Percentiles rank a stretch among this genome's conserved stretches.
phyloP scores from a whole-genome alignment of 2,797 vertebrate species.

The Halcyon smyrnensis region DNA sequence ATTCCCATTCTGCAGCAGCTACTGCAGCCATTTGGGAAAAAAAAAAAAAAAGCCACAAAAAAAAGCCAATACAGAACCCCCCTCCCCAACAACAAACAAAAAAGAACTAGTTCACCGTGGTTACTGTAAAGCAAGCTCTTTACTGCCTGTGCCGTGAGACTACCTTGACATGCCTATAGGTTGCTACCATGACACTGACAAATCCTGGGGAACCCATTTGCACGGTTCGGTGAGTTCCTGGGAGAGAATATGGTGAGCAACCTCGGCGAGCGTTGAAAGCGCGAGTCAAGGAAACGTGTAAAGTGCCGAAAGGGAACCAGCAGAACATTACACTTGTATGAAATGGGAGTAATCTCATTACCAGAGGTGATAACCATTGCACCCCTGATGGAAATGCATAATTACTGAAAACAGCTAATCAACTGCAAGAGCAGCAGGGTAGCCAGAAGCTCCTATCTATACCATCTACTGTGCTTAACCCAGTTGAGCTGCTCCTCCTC shows the following conservation, averaged over 20 bases:
- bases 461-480: slow-evolving; percentile 66
- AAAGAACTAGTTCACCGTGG: neutral
- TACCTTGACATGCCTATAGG: neutral
- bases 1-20: neutral
- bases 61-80: too few relatives aligned
- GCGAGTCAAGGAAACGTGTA: slow-evolving; percentile 8
- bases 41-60: neutral
- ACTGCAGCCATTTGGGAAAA: neutral
- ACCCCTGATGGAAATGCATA: slow-evolving; percentile 77
- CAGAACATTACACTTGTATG: slow-evolving; percentile 68
- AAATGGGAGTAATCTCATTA: slow-evolving; percentile 77
- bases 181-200: slow-evolving; percentile 2
- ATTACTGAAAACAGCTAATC: slow-evolving; percentile 79
- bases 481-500: slow-evolving; percentile 54
- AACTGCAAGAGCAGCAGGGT: slow-evolving; percentile 67
- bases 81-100: too few relatives aligned
- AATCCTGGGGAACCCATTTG: slow-evolving; percentile 42
- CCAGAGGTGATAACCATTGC: slow-evolving; percentile 78
- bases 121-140: neutral
- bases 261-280: slow-evolving; percentile 40
- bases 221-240: neutral
- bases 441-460: slow-evolving; percentile 52
- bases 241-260: slow-evolving; percentile 56
- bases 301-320: slow-evolving; percentile 65
- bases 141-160: neutral